A percentile compares a stretch with the other conserved stretches of the same genome.
Evolutionary conservation across 2,113 vertebrate genomes (phyloP).

Genomic region (Amphilophus citrinellus): DNA sequence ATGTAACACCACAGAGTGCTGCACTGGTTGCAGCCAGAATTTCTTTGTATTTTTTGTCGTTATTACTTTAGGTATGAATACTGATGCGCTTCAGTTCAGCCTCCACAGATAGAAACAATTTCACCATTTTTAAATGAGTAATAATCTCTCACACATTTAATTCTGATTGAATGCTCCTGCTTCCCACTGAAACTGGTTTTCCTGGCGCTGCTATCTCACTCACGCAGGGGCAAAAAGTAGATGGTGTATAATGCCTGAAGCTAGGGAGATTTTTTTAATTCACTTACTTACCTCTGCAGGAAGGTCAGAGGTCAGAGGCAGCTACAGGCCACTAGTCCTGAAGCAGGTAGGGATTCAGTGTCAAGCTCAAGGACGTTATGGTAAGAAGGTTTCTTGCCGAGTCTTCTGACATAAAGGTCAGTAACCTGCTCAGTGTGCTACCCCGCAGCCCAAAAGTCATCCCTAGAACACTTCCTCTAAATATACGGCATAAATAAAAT

Average conservation of each 20-base stretch:
- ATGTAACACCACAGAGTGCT: slow-evolving; percentile 11
- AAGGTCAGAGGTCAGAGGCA: slow-evolving; percentile 45
- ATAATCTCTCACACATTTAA: slow-evolving; percentile 16
- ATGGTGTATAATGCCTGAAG: slow-evolving; percentile 19
- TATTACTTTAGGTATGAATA: slow-evolving; percentile 33
- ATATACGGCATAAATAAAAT: background rate
- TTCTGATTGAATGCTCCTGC: background rate
- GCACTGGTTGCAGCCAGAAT: slow-evolving; percentile 19
- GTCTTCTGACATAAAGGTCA: slow-evolving; percentile 9
- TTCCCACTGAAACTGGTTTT: slow-evolving; percentile 11
- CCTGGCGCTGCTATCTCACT: slow-evolving; percentile 17
- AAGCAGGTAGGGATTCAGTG: slow-evolving; percentile 35
- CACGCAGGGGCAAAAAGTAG: background rate
- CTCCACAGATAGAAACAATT: slow-evolving; percentile 1
- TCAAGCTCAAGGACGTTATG: slow-evolving; percentile 36
- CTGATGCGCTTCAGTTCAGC: slow-evolving; percentile 16
- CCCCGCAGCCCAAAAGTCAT: slow-evolving; percentile 18
- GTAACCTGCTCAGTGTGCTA: slow-evolving; percentile 2
- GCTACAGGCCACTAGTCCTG: slow-evolving; percentile 33
- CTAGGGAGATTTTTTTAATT: slow-evolving; percentile 31
- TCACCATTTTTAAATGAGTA: slow-evolving; percentile 3
- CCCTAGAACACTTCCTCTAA: background rate
- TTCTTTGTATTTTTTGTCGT: slow-evolving; percentile 6
- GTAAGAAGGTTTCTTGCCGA: background rate
- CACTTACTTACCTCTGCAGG: slow-evolving; percentile 10